Evolutionary conservation across 2,888 invertebrate genomes (phyloP).

Genomic region (Caradrina kadenii): DNA sequence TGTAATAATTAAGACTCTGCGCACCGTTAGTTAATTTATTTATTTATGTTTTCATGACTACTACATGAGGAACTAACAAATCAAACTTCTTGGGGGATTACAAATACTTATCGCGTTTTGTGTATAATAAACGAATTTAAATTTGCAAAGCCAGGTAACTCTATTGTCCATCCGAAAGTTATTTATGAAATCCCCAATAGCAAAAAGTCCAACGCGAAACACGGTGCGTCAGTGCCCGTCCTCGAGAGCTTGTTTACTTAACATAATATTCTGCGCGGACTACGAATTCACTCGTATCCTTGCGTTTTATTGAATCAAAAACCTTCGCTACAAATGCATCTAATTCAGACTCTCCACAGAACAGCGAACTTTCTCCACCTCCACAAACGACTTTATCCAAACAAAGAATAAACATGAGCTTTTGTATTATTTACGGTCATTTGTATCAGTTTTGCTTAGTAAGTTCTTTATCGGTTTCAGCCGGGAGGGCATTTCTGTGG

Average conservation of each 20-base stretch:
- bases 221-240: conserved; percentile 55
- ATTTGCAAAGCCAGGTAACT: background rate
- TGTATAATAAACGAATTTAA: background rate
- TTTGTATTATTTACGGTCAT: conserved; percentile 74
- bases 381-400: conserved; percentile 57
- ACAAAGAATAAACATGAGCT: conserved; percentile 69
- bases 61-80: conserved; percentile 37
- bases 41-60: conserved; percentile 40
- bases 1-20: conserved; percentile 44
- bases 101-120: background rate
- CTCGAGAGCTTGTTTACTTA: conserved; percentile 78
- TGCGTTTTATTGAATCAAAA: conserved; percentile 77
- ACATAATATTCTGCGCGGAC: conserved; percentile 76
- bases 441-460: conserved; percentile 77
- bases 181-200: conserved; percentile 34
- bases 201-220: conserved; percentile 43
- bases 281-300: conserved; percentile 73
- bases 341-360: conserved; percentile 62
- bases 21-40: conserved; percentile 35
- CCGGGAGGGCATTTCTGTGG: conserved; percentile 73
- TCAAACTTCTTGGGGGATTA: background rate
- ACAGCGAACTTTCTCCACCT: conserved; percentile 51
- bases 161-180: background rate
- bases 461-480: conserved; percentile 77
- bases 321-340: conserved; percentile 71